Base-by-base conservation (phyloP, 2,113 vertebrate species). In the Tauraco erythrolophus region DNA sequence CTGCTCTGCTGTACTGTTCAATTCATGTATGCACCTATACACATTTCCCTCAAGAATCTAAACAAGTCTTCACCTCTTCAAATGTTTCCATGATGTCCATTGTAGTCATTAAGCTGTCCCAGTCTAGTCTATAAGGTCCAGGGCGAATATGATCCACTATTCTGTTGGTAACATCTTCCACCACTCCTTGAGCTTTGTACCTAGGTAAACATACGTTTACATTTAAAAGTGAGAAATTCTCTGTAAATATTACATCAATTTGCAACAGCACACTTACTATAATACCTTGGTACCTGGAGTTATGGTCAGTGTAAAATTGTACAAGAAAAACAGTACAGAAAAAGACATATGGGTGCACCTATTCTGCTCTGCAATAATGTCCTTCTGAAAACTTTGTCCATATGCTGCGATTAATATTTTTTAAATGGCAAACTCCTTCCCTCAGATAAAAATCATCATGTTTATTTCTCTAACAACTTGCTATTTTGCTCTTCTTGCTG, bases 41-140 rank as follows among this genome's bases (percentile, higher is more conserved):
- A 66, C n/a, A 50, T 61, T 77, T 81, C 10, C 4, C 28, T 89
- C 30, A 88, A 72, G 35, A 77, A 78, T 45, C n/a, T 51, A 69
- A 76, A 56, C n/a, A 76, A 75, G 22, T 48, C 24, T 69, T 97
- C 94, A 99, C 98, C 98, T 99, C 97, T 75, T 98, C 98, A 78
- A 98, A 98, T 0, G 98, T 97, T 91, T 99, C 97, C 79, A 99
- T 43, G 61, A 99, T 98, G 79, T 99, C 98, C 99, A 99, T 92
- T 11, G 98, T 97, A n/a, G 98, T 99, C 98, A 99, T 98, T 56
- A 99, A 94, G 66, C 98, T 98, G 94, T 99, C 99, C 99, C 99
- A 99, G 37, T 98, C 75, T 60, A 99, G 89, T 27, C 99, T 98
- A 45, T 98, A 98, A 37, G 98, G 98, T 56, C 99, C 99, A 43